Conservation (phyloP, 2,888 invertebrate species). For the Drosophila imparisetae region DNA sequence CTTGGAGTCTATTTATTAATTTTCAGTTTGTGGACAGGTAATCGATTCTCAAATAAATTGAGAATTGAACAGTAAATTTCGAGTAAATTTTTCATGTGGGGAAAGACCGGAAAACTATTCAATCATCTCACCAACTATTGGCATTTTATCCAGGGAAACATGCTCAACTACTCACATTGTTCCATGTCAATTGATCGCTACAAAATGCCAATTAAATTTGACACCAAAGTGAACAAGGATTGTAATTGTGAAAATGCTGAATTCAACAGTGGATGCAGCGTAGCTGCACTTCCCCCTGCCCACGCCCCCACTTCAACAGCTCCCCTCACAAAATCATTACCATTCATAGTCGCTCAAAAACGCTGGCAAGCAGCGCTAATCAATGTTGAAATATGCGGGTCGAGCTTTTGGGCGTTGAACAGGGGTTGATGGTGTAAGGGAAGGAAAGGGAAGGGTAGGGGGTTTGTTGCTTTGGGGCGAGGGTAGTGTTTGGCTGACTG, state of each 20-base stretch:
- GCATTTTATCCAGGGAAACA: background rate
- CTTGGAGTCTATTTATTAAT: background rate
- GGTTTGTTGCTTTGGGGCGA: background rate
- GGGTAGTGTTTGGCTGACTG: background rate
- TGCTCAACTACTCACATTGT: conserved; percentile 24
- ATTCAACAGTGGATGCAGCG: conserved; percentile 12
- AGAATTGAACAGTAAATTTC: background rate
- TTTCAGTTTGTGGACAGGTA: background rate
- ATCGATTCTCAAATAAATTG: background rate
- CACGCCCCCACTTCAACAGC: conserved; percentile 2
- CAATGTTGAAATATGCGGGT: conserved; percentile 52
- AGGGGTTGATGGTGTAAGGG: background rate
- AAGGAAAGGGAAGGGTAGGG: no score
- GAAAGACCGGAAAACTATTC: background rate
- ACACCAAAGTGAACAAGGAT: conserved; percentile 25
- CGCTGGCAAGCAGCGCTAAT: conserved; percentile 38
- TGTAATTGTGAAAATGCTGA: conserved; percentile 56
- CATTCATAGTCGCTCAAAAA: conserved; percentile 43
- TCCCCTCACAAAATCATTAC: conserved; percentile 21
- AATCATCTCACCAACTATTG: background rate
- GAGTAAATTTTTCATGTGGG: background rate
- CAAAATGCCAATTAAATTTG: conserved; percentile 56
- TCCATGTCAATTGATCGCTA: conserved; percentile 34
- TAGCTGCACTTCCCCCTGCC: background rate
- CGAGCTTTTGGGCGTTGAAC: conserved; percentile 6